Percentiles rank a stretch among this genome's conserved stretches.
These are phyloP conservation scores for Ginglymostoma cirratum DNA, from an alignment of 2,113 vertebrate species.

Conservation along the genomic window DNA sequence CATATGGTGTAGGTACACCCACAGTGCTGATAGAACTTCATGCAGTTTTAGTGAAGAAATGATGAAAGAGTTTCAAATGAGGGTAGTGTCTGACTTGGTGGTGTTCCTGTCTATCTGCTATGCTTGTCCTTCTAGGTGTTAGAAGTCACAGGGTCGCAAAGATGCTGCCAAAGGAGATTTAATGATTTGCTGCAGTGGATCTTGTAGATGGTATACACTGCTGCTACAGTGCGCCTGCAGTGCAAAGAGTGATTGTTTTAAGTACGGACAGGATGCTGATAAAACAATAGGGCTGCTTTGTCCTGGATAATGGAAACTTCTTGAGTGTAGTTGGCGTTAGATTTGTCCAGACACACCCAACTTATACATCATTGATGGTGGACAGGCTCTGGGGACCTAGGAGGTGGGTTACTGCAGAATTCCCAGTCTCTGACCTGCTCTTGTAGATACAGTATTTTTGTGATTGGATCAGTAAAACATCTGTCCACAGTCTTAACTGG, in stretches of 20 bases:
- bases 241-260: neutral
- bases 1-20: neutral
- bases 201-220: neutral
- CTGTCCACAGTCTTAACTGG: neutral
- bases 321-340: neutral
- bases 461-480: neutral
- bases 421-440: neutral
- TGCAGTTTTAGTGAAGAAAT: neutral
- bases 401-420: neutral
- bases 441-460: neutral
- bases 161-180: neutral
- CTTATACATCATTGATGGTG: neutral
- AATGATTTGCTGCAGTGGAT: neutral
- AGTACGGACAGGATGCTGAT: neutral
- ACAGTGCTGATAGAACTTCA: neutral
- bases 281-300: neutral
- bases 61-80: neutral
- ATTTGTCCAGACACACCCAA: neutral
- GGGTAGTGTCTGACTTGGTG: neutral
- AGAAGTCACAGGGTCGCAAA: neutral
- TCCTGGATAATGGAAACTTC: neutral
- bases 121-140: neutral
- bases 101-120: neutral
- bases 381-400: neutral
- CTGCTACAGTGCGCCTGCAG: too few relatives aligned